phyloP scores from a whole-genome alignment of 2,113 vertebrate genomes.

The Cyphomyrus discorhynchus region DNA sequence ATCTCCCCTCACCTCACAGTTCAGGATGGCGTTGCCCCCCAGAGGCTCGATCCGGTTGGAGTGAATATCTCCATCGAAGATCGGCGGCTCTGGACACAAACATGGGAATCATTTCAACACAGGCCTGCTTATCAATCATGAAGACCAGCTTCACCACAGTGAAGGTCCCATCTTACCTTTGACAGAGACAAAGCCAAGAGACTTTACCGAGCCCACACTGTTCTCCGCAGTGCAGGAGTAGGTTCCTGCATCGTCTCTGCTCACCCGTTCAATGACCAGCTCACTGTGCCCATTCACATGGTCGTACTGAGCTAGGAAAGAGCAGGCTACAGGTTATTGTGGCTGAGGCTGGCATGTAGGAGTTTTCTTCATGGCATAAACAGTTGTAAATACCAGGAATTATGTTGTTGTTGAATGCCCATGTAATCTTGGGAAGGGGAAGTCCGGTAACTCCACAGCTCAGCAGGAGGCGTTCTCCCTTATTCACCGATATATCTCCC shows the following conservation, averaged over 20 bases:
- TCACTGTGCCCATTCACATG: conserved; percentile 72
- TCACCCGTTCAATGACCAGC: conserved; percentile 78
- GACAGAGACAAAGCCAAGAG: conserved; percentile 81
- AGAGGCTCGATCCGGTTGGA: conserved; percentile 79
- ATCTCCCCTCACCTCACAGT: conserved; percentile 89
- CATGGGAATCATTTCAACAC: neutral
- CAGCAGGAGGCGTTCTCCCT: conserved; percentile 78
- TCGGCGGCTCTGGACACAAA: conserved; percentile 75
- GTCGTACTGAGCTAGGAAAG: conserved; percentile 65
- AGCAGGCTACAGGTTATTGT: neutral
- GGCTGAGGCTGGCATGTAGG: neutral
- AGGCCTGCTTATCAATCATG: neutral
- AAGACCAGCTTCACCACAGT: neutral
- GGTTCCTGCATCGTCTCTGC: conserved; percentile 82
- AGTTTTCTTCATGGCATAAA: neutral
- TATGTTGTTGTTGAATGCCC: conserved; percentile 89
- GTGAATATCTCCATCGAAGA: conserved; percentile 81
- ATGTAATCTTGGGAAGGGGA: conserved; percentile 78
- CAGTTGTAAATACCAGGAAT: conserved; percentile 70
- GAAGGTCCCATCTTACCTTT: conserved; percentile 67
- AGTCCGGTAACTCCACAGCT: conserved; percentile 73
- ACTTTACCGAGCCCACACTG: conserved; percentile 75
- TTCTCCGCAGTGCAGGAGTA: conserved; percentile 89
- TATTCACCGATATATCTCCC: conserved; percentile 77
- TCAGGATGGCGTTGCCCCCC: conserved; percentile 82